These are phyloP conservation scores for Gymnothorax reevesii DNA, from an alignment of 2,797 vertebrate genomes.

Conservation along the genomic window DNA sequence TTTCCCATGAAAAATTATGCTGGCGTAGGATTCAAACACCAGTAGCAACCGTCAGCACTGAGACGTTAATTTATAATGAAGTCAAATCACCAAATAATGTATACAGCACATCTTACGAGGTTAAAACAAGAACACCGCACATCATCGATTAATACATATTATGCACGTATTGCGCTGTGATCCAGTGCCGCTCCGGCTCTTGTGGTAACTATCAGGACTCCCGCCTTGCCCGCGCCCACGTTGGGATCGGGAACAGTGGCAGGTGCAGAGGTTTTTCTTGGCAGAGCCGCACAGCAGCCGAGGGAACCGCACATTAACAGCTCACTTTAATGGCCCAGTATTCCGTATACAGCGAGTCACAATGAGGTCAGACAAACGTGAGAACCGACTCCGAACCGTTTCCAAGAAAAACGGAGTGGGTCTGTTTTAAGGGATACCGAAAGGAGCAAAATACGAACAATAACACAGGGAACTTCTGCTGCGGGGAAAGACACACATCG, in stretches of 20 bases:
- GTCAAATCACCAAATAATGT: no score
- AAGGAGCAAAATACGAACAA: background rate
- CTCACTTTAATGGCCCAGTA: background rate
- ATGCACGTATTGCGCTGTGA: no score
- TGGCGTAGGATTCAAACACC: no score
- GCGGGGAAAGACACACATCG: background rate
- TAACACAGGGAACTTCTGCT: background rate
- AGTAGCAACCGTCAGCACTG: no score
- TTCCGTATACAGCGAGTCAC: background rate
- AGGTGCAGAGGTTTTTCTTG: conserved; percentile 12
- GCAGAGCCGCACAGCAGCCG: background rate
- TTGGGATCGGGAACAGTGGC: background rate
- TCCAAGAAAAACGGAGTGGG: conserved; percentile 1
- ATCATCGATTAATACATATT: no score
- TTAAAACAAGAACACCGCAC: no score
- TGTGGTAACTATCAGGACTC: background rate
- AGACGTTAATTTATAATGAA: no score
- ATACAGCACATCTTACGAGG: no score
- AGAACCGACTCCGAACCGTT: background rate
- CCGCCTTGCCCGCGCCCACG: background rate
- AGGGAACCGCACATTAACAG: conserved; percentile 12
- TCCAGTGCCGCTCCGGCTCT: no score
- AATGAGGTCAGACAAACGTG: background rate
- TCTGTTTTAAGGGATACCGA: background rate
- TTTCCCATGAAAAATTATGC: background rate